These are phyloP conservation scores for Esox niger DNA, from an alignment of 2,113 vertebrate genomes.

Conservation along the genomic window DNA sequence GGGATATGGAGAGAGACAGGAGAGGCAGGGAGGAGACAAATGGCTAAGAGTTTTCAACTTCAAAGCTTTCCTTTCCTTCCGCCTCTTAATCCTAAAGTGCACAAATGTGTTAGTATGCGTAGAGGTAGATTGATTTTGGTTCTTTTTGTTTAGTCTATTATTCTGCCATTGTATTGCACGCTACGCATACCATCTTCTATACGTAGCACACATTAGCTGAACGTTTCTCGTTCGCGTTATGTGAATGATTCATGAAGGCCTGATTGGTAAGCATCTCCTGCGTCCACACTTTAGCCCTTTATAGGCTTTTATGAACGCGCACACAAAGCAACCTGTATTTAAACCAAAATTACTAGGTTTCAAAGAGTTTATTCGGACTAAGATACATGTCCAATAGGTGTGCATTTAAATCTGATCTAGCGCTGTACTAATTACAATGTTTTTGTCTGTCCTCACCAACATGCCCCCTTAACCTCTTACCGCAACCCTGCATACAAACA, in stretches of 20 bases:
- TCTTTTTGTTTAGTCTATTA: constrained; percentile 6
- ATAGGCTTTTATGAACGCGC: background rate
- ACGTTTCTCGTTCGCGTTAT: background rate
- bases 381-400: background rate
- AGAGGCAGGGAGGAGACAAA: no score
- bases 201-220: background rate
- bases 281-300: background rate
- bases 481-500: constrained; percentile 45
- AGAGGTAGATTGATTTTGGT: background rate
- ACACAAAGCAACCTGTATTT: background rate
- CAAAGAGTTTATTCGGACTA: no score
- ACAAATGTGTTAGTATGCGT: background rate
- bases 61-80: background rate
- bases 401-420: background rate
- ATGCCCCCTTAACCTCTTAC: constrained; percentile 33
- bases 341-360: background rate
- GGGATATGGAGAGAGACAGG: no score
- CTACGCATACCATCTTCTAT: constrained; percentile 10
- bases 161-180: constrained; percentile 34
- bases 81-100: background rate
- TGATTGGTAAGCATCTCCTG: background rate
- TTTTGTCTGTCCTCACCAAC: constrained; percentile 31
- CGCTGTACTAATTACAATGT: constrained; percentile 12
- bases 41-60: background rate
- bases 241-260: background rate